Conservation (phyloP, 2,888 invertebrate genomes). For the Scaptomyza polygonia region DNA sequence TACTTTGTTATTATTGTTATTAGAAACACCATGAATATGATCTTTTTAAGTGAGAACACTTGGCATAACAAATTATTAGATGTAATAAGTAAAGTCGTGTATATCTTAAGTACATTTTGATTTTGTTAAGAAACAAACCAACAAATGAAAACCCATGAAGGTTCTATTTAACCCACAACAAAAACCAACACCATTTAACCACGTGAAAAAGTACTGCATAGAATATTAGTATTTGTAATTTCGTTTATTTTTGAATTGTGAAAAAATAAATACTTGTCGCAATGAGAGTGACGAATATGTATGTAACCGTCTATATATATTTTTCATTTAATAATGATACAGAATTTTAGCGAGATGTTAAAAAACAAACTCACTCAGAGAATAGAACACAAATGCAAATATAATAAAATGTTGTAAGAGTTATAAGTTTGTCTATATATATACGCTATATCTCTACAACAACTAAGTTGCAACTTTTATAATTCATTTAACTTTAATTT, state of each 20-base stretch:
- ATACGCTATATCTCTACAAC: neutral
- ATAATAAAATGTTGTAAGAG: neutral
- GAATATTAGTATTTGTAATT: slow-evolving; percentile 15
- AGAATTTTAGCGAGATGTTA: slow-evolving; percentile 8
- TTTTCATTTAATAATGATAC: neutral
- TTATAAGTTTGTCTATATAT: slow-evolving; percentile 1
- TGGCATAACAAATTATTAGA: neutral
- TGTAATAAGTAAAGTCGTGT: slow-evolving; percentile 16
- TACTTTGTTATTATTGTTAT: slow-evolving; percentile 51
- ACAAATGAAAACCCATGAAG: neutral
- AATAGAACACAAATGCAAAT: neutral
- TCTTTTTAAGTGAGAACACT: slow-evolving; percentile 3
- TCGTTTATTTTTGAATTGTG: slow-evolving; percentile 24
- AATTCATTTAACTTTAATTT: neutral
- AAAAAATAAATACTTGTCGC: slow-evolving; percentile 41
- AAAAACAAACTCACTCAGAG: neutral
- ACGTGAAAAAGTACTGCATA: slow-evolving; percentile 8
- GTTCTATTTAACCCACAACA: neutral
- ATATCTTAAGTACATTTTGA: slow-evolving; percentile 1
- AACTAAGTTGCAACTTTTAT: neutral
- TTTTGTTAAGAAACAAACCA: slow-evolving; percentile 26
- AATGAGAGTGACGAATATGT: slow-evolving; percentile 15
- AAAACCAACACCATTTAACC: neutral
- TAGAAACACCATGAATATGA: slow-evolving; percentile 11
- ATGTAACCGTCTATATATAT: neutral